A percentile compares a stretch with the other conserved stretches of the same genome.
Conservation (phyloP, 2,113 vertebrate genomes). For the Jaculus jaculus region DNA sequence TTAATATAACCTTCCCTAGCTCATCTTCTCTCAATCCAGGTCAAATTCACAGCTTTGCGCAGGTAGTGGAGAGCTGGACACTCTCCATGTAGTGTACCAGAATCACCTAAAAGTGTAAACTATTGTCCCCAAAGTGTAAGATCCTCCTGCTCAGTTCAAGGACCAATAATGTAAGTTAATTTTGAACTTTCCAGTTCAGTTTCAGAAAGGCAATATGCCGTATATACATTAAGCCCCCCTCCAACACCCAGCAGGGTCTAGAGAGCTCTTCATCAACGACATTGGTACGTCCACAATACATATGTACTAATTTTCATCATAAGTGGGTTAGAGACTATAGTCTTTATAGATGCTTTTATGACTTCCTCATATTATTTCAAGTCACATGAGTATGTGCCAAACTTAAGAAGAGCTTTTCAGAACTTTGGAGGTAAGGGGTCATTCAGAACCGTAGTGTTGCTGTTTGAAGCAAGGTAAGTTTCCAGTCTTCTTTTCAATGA, state of each 20-base stretch:
- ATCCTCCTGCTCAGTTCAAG: not conserved
- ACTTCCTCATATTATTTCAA: constrained; percentile 6
- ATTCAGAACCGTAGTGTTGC: too few species aligned
- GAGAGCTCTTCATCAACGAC: not conserved
- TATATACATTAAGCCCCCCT: not conserved
- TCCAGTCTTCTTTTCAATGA: not conserved
- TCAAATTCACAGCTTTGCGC: not conserved
- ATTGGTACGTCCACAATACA: not conserved
- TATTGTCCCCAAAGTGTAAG: not conserved
- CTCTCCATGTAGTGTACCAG: not conserved
- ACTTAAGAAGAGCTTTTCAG: not conserved
- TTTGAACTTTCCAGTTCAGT: not conserved
- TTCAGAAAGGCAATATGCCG: not conserved
- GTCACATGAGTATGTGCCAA: not conserved
- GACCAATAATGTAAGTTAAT: not conserved
- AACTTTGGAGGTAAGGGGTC: not conserved
- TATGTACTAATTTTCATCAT: not conserved
- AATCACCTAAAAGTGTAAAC: not conserved
- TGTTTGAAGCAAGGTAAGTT: not conserved
- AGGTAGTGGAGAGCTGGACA: too few species aligned
- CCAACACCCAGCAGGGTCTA: not conserved
- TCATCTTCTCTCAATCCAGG: not conserved
- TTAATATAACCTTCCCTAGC: not conserved
- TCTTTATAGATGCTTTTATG: not conserved
- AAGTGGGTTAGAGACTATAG: not conserved